A percentile compares a stretch with the other conserved stretches of the same genome.
Evolutionary conservation across 2,888 invertebrate species (phyloP).

Genomic region (Drosophila koepferae): DNA sequence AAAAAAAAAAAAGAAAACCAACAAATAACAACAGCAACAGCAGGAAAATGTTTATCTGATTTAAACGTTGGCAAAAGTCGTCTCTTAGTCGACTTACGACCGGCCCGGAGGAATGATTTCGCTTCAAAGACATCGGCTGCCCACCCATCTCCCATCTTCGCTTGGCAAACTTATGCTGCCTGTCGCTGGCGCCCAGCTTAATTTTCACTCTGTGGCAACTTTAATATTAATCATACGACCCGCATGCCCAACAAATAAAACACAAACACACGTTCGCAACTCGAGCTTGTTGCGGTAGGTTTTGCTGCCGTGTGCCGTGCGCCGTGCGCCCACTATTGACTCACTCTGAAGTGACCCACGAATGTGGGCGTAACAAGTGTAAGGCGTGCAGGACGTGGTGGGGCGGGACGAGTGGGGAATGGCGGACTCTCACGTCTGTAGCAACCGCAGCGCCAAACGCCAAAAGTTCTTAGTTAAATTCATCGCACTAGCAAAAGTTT

Average conservation of each 20-base stretch:
- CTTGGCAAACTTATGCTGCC: conserved; percentile 67
- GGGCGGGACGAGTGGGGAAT: neutral
- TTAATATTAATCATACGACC: conserved; percentile 78
- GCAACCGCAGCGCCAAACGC: conserved; percentile 67
- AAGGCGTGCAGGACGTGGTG: neutral
- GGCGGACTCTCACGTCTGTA: conserved; percentile 3
- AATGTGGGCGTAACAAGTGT: neutral
- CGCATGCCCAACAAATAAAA: conserved; percentile 60
- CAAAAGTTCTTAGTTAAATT: conserved; percentile 80
- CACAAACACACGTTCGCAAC: conserved; percentile 36
- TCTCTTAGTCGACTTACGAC: conserved; percentile 16
- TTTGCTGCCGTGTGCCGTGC: conserved; percentile 20
- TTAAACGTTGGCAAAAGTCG: conserved; percentile 69
- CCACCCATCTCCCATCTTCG: neutral
- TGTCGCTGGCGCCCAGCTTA: conserved; percentile 58
- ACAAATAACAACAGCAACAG: conserved; percentile 19
- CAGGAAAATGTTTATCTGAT: conserved; percentile 70
- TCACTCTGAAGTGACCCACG: conserved; percentile 21
- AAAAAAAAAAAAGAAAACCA: conserved; percentile 25
- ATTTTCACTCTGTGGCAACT: conserved; percentile 72
- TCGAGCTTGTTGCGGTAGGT: conserved; percentile 45
- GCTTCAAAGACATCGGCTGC: conserved; percentile 19
- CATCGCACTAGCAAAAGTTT: conserved; percentile 65
- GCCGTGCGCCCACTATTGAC: conserved; percentile 42
- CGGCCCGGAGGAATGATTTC: conserved; percentile 35